phyloP scores from a whole-genome alignment of 2,888 invertebrate genomes.

The Gortyna flavago region DNA sequence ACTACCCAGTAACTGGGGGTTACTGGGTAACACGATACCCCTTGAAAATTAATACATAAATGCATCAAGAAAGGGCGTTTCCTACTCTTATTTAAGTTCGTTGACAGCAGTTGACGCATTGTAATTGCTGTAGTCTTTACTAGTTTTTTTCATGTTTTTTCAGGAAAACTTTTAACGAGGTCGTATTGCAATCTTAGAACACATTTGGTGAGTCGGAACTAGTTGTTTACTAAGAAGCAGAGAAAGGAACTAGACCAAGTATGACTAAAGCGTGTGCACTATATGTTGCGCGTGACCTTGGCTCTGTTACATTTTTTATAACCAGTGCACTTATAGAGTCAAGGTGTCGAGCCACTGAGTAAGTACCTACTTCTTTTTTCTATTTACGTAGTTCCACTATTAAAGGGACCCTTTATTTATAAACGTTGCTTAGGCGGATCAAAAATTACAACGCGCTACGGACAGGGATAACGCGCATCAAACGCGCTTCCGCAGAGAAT shows the following conservation, averaged over 20 bases:
- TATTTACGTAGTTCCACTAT: neutral
- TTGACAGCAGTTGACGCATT: slow-evolving; percentile 11
- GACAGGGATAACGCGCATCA: too few relatives aligned
- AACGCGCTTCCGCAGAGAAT: too few relatives aligned
- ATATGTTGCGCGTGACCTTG: slow-evolving; percentile 33
- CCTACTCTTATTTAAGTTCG: neutral
- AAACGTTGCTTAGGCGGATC: neutral
- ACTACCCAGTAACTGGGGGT: neutral
- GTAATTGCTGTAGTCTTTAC: neutral
- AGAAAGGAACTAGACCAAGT: slow-evolving; percentile 36
- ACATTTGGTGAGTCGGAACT: slow-evolving; percentile 21
- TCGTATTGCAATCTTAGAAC: slow-evolving; percentile 1
- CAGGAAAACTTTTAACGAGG: neutral
- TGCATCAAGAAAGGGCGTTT: neutral
- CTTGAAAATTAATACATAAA: neutral
- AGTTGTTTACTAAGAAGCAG: slow-evolving; percentile 18
- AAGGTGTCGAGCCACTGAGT: slow-evolving; percentile 17
- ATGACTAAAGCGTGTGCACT: slow-evolving; percentile 5
- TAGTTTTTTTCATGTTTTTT: neutral
- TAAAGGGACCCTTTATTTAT: neutral
- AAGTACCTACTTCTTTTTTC: too few relatives aligned
- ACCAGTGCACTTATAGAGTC: slow-evolving; percentile 9
- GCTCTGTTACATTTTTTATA: neutral
- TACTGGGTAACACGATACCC: neutral
- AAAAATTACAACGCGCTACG: too few relatives aligned